Evolutionary conservation across 1,140 invertebrate species (phyloP).

Genomic region (Nymphalis io): DNA sequence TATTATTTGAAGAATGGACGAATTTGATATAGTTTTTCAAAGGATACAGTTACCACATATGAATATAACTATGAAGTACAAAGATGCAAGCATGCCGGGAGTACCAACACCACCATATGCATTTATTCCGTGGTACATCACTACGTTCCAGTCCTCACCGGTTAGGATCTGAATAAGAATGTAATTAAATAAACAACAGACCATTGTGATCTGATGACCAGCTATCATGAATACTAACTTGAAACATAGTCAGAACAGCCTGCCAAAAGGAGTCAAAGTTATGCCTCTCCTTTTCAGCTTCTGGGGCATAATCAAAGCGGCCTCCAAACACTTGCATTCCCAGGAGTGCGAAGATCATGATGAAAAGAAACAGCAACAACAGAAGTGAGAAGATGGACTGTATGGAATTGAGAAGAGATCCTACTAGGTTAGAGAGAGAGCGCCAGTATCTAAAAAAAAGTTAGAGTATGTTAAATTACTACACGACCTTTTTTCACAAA

Average conservation of each 20-base stretch:
- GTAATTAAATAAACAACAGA: neutral
- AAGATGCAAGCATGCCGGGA: slow-evolving; percentile 94
- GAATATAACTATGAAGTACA: slow-evolving; percentile 99
- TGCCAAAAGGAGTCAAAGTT: slow-evolving; percentile 99
- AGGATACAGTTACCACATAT: slow-evolving; percentile 99
- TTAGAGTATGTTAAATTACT: neutral
- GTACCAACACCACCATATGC: slow-evolving; percentile 97
- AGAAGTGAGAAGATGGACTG: slow-evolving; percentile 98
- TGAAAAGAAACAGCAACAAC: slow-evolving; percentile 98
- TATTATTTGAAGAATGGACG: neutral
- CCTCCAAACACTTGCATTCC: slow-evolving; percentile 98
- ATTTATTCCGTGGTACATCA: slow-evolving; percentile 99
- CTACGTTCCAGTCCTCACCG: slow-evolving; percentile 99
- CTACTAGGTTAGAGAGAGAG: slow-evolving; percentile 98
- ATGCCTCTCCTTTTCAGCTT: slow-evolving; percentile 91
- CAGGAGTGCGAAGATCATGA: slow-evolving; percentile 98
- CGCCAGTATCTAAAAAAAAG: slow-evolving; percentile 94
- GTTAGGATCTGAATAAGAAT: slow-evolving; percentile 92
- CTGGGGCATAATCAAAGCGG: slow-evolving; percentile 95
- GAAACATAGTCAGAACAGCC: slow-evolving; percentile 98
- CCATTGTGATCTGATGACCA: too few relatives aligned
- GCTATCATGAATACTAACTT: slow-evolving; percentile 82
- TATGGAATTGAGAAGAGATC: slow-evolving; percentile 98
- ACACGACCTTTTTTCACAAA: too few relatives aligned
- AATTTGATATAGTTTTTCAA: slow-evolving; percentile 58